Base-by-base conservation (phyloP, 1,140 invertebrate species). In the Polypedilum vanderplanki region DNA sequence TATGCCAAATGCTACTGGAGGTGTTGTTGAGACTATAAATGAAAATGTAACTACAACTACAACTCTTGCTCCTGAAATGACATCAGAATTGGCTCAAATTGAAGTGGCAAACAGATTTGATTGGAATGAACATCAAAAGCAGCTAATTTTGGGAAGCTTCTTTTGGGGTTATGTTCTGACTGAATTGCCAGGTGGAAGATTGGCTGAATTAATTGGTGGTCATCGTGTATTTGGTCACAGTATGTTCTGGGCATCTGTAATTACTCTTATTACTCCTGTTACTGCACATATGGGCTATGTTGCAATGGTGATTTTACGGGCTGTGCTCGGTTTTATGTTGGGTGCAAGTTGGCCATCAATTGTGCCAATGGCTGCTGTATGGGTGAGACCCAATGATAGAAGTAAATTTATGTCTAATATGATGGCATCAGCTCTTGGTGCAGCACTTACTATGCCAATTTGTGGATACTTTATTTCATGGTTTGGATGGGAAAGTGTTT, bases 301-400 rank as follows among this genome's bases (percentile, higher is more conserved):
- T 7, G 85, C 86, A 74, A 81, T 91, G 7, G 85, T 91, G 12
- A 82, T 88, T 8, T 80, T 90, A 0, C 85, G 92, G 74, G 87
- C 89, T 0, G 75, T 90, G 4, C 81, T 93, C 0, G 92, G 92
- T 73, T 91, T 93, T 80, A 87, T 91, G 83, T 83, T 93, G 79
- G 88, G 95, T 75, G 94, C 91, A 7, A 95, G 93, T 5, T 97
- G 94, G 90, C 95, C 95, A 20, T 90, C 93, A 17, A 96, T 96
- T 76, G 90, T 94, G 77, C 92, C 93, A 1, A 90, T 97, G 86
- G 91, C 93, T 24, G 91, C 93, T 0, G 90, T 91, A 78, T 98
- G 95, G 95, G 92, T 95, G 76, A 94, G 94, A 10, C 93, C 93
- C 0, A 88, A 90, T 83, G 95, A 97, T 80, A 88, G 94, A 76